phyloP scores from a whole-genome alignment of 2,113 vertebrate genomes.

The Carettochelys insculpta region DNA sequence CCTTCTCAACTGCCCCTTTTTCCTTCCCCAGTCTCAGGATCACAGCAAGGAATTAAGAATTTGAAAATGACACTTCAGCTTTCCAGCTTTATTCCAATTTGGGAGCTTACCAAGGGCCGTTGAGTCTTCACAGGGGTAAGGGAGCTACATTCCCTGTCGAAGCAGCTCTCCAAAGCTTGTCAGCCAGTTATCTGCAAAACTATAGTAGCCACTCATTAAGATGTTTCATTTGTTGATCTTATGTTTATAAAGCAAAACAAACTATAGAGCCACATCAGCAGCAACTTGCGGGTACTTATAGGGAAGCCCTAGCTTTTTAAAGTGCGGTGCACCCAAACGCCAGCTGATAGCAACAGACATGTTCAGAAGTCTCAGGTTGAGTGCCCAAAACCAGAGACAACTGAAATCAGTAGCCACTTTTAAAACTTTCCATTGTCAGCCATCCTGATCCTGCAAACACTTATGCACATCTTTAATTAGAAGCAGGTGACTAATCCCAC shows the following conservation, averaged over 20 bases:
- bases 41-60: accelerated
- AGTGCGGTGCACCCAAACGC: neutral
- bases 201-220: neutral
- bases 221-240: neutral
- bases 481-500: no score
- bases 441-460: neutral
- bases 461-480: no score
- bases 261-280: neutral
- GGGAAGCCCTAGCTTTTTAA: neutral
- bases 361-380: neutral
- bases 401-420: neutral
- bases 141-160: neutral
- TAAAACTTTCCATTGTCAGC: neutral
- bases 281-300: neutral
- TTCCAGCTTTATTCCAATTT: neutral
- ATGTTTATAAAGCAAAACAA: neutral
- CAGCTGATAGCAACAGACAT: neutral
- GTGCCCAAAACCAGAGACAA: neutral
- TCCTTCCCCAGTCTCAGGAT: no score
- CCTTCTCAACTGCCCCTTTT: neutral
- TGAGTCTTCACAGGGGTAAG: neutral
- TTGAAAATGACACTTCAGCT: neutral
- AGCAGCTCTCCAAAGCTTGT: neutral
- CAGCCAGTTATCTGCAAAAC: neutral
- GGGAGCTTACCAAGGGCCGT: neutral